Evolutionary conservation across 1,140 invertebrate genomes (phyloP).

Genomic region (Penaeus chinensis): DNA sequence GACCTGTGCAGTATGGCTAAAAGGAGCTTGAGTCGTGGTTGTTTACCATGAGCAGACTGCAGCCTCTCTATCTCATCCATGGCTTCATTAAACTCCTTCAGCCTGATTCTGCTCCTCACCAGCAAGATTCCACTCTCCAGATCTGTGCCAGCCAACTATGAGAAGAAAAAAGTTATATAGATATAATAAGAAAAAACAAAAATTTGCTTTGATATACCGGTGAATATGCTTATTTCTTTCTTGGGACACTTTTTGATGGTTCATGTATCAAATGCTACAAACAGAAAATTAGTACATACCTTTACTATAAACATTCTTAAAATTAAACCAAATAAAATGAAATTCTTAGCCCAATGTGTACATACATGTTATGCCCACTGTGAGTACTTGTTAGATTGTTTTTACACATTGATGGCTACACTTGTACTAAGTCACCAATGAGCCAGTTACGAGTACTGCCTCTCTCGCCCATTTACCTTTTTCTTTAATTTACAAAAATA

Average conservation of each 20-base stretch:
- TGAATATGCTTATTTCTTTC: no score
- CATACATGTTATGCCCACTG: no score
- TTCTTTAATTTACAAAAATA: no score
- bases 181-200: neutral
- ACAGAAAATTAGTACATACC: neutral
- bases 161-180: neutral
- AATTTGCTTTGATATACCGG: neutral
- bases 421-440: no score
- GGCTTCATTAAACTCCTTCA: slow-evolving; percentile 37
- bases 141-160: slow-evolving; percentile 28
- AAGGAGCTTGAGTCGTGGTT: slow-evolving; percentile 29
- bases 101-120: slow-evolving; percentile 37
- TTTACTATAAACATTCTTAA: neutral
- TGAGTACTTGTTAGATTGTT: no score
- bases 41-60: slow-evolving; percentile 1
- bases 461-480: no score
- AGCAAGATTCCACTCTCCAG: slow-evolving; percentile 44
- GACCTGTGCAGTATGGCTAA: slow-evolving; percentile 11
- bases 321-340: neutral
- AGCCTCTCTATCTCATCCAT: slow-evolving; percentile 26
- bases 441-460: no score
- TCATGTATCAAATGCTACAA: no score
- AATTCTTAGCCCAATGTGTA: no score
- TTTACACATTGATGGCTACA: no score
- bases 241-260: no score